A percentile compares a stretch with the other conserved stretches of the same genome.
Evolutionary conservation across 2,797 vertebrate species (phyloP).

Genomic region (Gymnodraco acuticeps): DNA sequence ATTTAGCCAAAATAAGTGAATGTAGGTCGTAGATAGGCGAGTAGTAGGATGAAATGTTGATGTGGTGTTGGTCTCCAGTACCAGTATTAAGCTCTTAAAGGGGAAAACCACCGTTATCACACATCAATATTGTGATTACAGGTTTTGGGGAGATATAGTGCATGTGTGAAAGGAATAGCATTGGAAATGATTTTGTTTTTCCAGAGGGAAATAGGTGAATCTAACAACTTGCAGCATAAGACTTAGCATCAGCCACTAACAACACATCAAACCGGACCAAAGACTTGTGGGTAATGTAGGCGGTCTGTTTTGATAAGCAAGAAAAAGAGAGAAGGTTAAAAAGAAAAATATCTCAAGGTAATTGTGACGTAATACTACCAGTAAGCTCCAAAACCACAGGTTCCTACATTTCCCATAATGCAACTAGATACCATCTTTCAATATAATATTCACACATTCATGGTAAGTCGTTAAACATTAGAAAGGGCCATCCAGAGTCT

Average conservation of each 20-base stretch:
- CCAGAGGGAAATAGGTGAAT: no score
- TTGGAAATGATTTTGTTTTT: no score
- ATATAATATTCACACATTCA: not conserved
- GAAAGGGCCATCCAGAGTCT: not conserved
- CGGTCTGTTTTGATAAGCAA: not conserved
- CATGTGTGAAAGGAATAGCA: not conserved
- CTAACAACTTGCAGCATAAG: not conserved
- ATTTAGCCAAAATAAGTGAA: constrained; percentile 10
- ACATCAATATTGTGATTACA: not conserved
- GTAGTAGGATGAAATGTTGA: not conserved
- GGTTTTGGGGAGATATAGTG: not conserved
- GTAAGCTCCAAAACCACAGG: not conserved
- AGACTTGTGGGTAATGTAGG: not conserved
- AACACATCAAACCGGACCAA: not conserved
- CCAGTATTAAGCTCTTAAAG: not conserved
- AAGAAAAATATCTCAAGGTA: not conserved
- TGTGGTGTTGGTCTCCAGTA: not conserved
- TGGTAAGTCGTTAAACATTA: not conserved
- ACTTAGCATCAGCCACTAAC: not conserved
- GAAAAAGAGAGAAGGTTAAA: not conserved
- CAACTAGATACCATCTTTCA: not conserved
- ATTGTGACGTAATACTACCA: not conserved
- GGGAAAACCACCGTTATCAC: not conserved
- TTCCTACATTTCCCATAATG: not conserved
- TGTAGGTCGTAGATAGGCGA: not conserved